phyloP scores from a whole-genome alignment of 2,797 vertebrate genomes.

The Aldrovandia affinis region DNA sequence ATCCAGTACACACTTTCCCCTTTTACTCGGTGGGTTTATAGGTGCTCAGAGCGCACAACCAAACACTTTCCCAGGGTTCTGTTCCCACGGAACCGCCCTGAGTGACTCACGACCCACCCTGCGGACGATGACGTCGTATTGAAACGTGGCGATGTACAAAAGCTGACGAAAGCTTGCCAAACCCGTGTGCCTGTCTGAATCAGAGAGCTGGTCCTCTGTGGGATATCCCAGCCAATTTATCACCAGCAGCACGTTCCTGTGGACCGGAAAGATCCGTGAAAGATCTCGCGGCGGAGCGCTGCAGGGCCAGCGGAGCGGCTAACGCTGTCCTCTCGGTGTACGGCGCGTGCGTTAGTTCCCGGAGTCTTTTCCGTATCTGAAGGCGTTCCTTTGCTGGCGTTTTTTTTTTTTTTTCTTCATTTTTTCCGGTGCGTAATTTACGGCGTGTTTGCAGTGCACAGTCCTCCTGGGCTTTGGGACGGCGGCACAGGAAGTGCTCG shows the following conservation, averaged over 20 bases:
- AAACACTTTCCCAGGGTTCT: not conserved
- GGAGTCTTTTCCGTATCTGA: not conserved
- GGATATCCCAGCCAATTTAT: not conserved
- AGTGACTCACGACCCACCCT: no score
- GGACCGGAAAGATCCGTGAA: not conserved
- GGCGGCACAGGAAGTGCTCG: not conserved
- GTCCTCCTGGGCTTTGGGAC: conserved; percentile 3
- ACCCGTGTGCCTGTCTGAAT: no score
- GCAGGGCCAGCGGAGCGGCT: no score
- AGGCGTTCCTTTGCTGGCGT: not conserved
- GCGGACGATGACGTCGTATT: no score
- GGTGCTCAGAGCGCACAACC: not conserved
- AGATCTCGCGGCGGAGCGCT: not conserved
- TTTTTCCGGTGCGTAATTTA: conserved; percentile 28
- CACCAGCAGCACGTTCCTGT: not conserved
- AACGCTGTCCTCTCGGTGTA: not conserved
- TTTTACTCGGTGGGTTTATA: not conserved
- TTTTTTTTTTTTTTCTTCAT: not conserved
- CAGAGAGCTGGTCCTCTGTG: no score
- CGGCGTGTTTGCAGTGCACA: conserved; percentile 11
- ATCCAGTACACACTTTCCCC: not conserved
- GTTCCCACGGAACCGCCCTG: not conserved
- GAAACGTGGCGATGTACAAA: no score
- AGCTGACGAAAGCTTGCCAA: no score
- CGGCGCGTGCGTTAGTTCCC: not conserved